These are phyloP conservation scores for Tetrapedia diversipes DNA, from an alignment of 2,888 invertebrate species.

Conservation along the genomic window DNA sequence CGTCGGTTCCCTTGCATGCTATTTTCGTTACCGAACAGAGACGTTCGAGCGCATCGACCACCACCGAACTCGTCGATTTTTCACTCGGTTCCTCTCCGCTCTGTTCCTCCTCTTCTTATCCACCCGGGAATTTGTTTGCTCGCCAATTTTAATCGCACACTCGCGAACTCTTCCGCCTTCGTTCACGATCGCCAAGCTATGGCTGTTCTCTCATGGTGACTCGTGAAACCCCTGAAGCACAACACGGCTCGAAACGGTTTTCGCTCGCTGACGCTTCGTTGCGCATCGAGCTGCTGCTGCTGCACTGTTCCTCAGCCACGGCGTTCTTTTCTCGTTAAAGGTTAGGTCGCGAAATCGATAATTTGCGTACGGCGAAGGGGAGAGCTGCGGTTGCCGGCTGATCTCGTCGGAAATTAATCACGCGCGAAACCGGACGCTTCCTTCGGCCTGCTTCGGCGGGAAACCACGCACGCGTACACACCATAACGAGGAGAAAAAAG, in stretches of 20 bases:
- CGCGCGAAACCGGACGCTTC: slow-evolving; percentile 44
- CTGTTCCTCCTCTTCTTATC: background rate
- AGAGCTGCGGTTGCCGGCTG: slow-evolving; percentile 4
- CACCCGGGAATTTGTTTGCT: background rate
- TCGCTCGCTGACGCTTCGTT: slow-evolving; percentile 5
- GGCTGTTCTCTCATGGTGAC: background rate
- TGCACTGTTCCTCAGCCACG: slow-evolving; percentile 12
- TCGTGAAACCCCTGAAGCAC: slow-evolving; percentile 6
- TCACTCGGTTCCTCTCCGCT: background rate
- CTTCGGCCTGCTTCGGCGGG: background rate
- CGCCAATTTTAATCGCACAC: slow-evolving; percentile 8
- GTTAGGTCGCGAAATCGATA: slow-evolving; percentile 63
- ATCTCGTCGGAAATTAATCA: slow-evolving; percentile 53
- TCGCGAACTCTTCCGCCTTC: background rate
- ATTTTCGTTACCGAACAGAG: slow-evolving; percentile 46
- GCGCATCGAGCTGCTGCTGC: slow-evolving; percentile 14
- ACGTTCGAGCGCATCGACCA: slow-evolving; percentile 3
- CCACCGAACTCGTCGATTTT: slow-evolving; percentile 36
- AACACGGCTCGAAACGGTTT: background rate
- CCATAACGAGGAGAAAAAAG: background rate
- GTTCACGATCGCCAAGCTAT: background rate
- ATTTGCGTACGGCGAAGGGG: slow-evolving; percentile 46
- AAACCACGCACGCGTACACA: background rate
- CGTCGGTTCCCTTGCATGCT: slow-evolving; percentile 41
- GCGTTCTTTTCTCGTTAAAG: slow-evolving; percentile 52